Evolutionary conservation across 2,797 vertebrate genomes (phyloP), one percentile per base, ranked within the genome.

Genomic region (Amniataba percoides): DNA sequence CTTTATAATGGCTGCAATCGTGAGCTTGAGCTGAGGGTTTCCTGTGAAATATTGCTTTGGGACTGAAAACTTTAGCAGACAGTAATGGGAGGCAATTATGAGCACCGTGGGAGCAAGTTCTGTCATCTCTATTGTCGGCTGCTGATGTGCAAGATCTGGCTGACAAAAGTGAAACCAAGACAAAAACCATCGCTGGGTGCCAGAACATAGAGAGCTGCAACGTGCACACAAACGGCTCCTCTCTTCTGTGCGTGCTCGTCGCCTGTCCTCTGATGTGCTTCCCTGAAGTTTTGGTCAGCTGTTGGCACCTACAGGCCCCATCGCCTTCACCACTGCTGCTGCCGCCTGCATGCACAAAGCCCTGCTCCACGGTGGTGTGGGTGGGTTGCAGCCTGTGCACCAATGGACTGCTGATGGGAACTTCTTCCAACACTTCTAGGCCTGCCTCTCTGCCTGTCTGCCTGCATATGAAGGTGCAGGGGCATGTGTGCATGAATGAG

Each of bases 271-370:
- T 86, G 85, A 84, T 85, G 80, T 0, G 59, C 48, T 62, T 83
- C 83, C 82, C 87, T 48, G 74, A 77, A 81, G 88, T 92, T 89
- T 31, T 74, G 70, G 74, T 92, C 90, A 92, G 89, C 92, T 92
- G 92, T 88, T 93, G 86, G 86, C 88, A 88, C 80, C 84, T 64
- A 56, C 78, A 82, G 78, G 79, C 56, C 79, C 34, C 34, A 2
- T 31, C 27, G 3, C 27, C 1, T 3, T 31, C 27, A 31, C 27
- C 27, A 31, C 27, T 5, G 57, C 85, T 88, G 75, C 84, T 82
- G 72, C 69, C 7, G 79, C 81, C 83, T 81, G 76, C 58, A 36
- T 87, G 75, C 81, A 31, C 27, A 77, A 51, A 77, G 71, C 61
- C 65, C 46, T 34, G 75, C 75, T 71, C 71, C 74, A 75, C n/a